These are phyloP conservation scores for Antitype chi DNA, from an alignment of 2,888 invertebrate species.

Conservation along the genomic window DNA sequence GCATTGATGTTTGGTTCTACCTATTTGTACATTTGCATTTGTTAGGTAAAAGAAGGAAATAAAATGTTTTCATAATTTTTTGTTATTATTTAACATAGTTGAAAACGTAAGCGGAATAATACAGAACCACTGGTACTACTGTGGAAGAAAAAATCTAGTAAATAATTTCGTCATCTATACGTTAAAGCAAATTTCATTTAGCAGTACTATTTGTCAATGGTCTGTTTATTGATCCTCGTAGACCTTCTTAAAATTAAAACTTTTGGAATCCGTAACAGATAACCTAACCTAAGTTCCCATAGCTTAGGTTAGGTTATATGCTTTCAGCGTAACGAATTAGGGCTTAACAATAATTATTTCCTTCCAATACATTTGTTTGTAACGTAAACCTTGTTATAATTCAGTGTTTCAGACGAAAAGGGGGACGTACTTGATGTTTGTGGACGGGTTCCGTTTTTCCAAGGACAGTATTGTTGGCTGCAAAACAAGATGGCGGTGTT, in stretches of 20 bases:
- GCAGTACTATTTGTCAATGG: too few species aligned
- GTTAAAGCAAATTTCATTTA: neutral
- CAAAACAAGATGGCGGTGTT: slow-evolving; percentile 75
- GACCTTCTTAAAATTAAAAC: neutral
- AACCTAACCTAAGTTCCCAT: neutral
- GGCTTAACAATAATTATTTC: neutral
- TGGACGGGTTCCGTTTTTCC: slow-evolving; percentile 57
- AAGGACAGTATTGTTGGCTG: slow-evolving; percentile 49
- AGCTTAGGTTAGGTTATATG: neutral
- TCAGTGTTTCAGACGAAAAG: slow-evolving; percentile 43
- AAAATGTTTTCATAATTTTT: slow-evolving; percentile 22
- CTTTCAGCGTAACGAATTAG: neutral
- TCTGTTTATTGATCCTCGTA: too few species aligned
- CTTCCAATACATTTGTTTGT: neutral
- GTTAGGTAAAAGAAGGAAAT: slow-evolving; percentile 30
- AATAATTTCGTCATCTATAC: neutral
- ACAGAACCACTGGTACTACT: neutral
- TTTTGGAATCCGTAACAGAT: neutral
- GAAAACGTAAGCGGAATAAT: neutral
- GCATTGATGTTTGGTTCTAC: slow-evolving; percentile 23
- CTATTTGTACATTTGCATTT: slow-evolving; percentile 29
- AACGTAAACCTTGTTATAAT: neutral
- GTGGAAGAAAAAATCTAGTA: neutral
- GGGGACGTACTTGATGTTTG: slow-evolving; percentile 33
- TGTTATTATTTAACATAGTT: neutral